Percentiles rank a stretch among this genome's conserved stretches.
phyloP scores from a whole-genome alignment of 2,113 vertebrate species.

The Vidua macroura region DNA sequence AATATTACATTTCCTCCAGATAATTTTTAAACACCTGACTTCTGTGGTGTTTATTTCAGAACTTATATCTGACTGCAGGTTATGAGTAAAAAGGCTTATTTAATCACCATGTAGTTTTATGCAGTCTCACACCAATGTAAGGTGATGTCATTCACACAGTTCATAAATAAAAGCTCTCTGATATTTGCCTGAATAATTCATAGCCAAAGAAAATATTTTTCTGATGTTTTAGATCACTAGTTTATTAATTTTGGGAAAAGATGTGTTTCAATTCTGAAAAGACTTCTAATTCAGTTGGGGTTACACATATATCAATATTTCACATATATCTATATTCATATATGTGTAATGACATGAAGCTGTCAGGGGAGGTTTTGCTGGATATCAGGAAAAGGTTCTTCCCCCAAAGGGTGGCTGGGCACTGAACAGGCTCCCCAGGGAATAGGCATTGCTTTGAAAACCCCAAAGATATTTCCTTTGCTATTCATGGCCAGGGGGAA shows the following conservation, averaged over 20 bases:
- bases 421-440: not conserved
- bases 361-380: not conserved
- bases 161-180: constrained; percentile 39
- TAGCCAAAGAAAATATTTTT: not conserved
- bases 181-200: constrained; percentile 51
- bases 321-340: not conserved
- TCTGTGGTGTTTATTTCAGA: not conserved
- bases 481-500: not conserved
- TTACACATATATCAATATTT: not conserved
- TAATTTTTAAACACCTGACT: not conserved
- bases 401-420: not conserved
- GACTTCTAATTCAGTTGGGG: constrained; percentile 18
- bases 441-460: not conserved
- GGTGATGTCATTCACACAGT: constrained; percentile 17
- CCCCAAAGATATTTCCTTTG: not conserved
- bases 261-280: not conserved
- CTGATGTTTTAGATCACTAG: not conserved
- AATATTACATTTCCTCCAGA: not conserved
- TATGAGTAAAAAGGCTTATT: not conserved
- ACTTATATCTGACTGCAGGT: not conserved
- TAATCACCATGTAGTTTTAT: constrained; percentile 20
- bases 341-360: not conserved
- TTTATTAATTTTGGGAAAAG: constrained; percentile 10
- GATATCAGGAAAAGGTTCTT: not conserved
- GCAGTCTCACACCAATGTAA: not conserved